These are phyloP conservation scores for Pseudomyrmex flavicornis DNA, from an alignment of 1,140 invertebrate genomes.

Conservation along the genomic window DNA sequence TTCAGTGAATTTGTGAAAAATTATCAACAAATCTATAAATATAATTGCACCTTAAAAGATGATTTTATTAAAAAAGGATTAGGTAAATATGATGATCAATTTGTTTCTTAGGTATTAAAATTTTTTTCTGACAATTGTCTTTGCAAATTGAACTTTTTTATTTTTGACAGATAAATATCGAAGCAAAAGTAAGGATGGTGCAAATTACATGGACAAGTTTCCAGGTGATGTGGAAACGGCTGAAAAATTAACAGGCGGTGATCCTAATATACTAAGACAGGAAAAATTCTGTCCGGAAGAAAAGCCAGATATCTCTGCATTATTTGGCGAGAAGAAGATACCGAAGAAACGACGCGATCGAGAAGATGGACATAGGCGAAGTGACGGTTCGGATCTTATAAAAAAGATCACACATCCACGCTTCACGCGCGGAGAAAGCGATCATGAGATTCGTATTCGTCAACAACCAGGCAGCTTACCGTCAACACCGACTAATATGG, in stretches of 20 bases:
- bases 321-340: constrained; percentile 83
- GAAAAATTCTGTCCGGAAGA: constrained; percentile 88
- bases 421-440: constrained; percentile 85
- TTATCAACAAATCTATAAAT: constrained; percentile 89
- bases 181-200: constrained; percentile 86
- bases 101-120: constrained; percentile 30
- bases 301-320: constrained; percentile 84
- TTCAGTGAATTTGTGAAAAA: constrained; percentile 92
- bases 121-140: not conserved
- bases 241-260: constrained; percentile 88
- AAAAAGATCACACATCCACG: constrained; percentile 85
- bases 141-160: constrained; percentile 11
- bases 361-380: constrained; percentile 69
- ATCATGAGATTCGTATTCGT: constrained; percentile 88
- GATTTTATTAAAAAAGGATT: constrained; percentile 93
- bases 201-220: constrained; percentile 90
- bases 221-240: constrained; percentile 89
- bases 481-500: constrained; percentile 72
- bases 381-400: constrained; percentile 63
- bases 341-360: constrained; percentile 79
- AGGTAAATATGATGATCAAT: constrained; percentile 86
- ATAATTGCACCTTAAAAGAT: constrained; percentile 91
- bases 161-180: constrained; percentile 86
- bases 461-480: constrained; percentile 74
- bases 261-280: constrained; percentile 88